Conservation (phyloP, 2,113 vertebrate species). For the Shinisaurus crocodilurus region DNA sequence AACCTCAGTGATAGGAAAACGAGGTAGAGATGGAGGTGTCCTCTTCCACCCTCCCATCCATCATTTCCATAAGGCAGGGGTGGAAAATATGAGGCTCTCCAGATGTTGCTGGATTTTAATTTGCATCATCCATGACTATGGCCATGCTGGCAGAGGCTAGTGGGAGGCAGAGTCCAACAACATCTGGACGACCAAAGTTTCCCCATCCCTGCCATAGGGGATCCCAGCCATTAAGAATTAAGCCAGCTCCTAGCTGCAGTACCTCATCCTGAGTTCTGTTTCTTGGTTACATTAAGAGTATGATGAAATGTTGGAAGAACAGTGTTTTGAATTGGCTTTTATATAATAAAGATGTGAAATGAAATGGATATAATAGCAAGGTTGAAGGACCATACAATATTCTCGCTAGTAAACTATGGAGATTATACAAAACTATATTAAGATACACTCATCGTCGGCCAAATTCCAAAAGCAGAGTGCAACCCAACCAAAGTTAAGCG, state of each 20-base stretch:
- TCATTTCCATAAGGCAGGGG: too few species aligned
- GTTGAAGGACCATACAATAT: neutral
- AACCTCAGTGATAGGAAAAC: neutral
- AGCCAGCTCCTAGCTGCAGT: too few species aligned
- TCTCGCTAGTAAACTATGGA: neutral
- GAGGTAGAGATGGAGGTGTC: neutral
- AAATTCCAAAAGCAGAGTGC: neutral
- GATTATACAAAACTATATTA: neutral
- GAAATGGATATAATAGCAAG: neutral
- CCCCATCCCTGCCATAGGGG: too few species aligned
- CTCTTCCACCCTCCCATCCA: neutral
- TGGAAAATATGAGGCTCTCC: too few species aligned
- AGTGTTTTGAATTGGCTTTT: neutral
- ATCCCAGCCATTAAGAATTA: too few species aligned
- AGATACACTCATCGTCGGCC: neutral
- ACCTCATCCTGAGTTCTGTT: neutral
- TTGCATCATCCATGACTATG: too few species aligned
- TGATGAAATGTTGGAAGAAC: neutral
- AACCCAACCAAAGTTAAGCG: neutral
- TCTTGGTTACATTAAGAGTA: neutral
- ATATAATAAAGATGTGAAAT: neutral
- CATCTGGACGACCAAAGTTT: too few species aligned
- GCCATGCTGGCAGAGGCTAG: too few species aligned
- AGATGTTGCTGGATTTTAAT: too few species aligned
- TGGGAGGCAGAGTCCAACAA: too few species aligned